These are phyloP conservation scores for Parambassis ranga DNA, from an alignment of 2,797 vertebrate genomes.

Conservation along the genomic window DNA sequence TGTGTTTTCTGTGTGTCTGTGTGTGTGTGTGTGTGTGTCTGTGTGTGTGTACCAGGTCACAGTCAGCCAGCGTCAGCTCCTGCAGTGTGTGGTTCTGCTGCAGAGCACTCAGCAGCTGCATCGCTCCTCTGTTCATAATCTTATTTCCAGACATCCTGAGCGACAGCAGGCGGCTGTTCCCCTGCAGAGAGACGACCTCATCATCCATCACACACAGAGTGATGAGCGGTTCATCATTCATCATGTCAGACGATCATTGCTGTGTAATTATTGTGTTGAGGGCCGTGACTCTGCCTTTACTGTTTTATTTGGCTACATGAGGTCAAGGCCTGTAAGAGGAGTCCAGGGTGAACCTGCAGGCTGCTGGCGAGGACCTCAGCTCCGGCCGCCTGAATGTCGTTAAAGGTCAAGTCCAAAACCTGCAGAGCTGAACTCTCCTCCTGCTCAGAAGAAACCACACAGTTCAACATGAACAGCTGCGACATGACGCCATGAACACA, in stretches of 20 bases:
- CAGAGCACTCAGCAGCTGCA: slow-evolving; percentile 86
- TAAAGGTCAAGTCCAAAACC: slow-evolving; percentile 88
- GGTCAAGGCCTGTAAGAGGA: too few species aligned
- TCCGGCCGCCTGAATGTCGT: slow-evolving; percentile 83
- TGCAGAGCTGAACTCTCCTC: slow-evolving; percentile 68
- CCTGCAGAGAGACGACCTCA: slow-evolving; percentile 72
- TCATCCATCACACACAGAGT: too few species aligned
- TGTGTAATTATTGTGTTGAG: too few species aligned
- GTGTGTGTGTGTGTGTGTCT: too few species aligned
- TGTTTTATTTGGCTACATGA: too few species aligned
- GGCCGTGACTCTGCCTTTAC: too few species aligned
- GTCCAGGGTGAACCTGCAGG: slow-evolving; percentile 80
- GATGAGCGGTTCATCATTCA: too few species aligned
- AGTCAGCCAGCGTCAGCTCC: slow-evolving; percentile 87
- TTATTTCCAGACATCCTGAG: slow-evolving; percentile 91
- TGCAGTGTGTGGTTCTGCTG: slow-evolving; percentile 83
- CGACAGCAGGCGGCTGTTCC: slow-evolving; percentile 78
- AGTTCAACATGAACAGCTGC: accelerated
- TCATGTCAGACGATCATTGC: too few species aligned
- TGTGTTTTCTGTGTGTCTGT: too few species aligned
- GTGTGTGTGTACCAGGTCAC: slow-evolving; percentile 93
- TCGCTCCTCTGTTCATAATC: slow-evolving; percentile 84
- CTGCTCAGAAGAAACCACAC: not conserved
- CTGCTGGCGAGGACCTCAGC: slow-evolving; percentile 82
- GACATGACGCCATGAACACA: too few species aligned